Conservation (phyloP, 2,113 vertebrate genomes). For the Galeopterus variegatus region DNA sequence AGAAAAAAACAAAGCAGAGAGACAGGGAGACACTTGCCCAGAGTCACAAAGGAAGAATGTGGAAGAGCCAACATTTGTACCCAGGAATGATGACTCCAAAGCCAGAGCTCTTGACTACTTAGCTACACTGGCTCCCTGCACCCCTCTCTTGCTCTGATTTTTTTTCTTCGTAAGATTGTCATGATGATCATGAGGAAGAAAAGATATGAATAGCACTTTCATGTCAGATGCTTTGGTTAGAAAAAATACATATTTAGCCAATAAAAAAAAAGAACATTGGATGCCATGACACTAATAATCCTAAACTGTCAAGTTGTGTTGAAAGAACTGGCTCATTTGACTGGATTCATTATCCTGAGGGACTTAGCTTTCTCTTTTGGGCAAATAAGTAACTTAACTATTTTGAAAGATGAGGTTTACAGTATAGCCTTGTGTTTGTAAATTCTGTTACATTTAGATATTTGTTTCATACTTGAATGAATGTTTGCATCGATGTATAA, state of each 20-base stretch:
- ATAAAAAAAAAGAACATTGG: neutral
- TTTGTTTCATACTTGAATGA: constrained; percentile 3
- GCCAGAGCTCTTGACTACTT: neutral
- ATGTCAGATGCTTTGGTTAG: neutral
- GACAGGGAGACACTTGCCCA: neutral
- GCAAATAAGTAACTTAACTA: constrained; percentile 30
- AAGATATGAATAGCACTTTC: neutral
- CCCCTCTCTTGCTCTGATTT: neutral
- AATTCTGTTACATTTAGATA: constrained; percentile 33
- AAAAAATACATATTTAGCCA: neutral
- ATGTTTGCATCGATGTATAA: constrained; percentile 20
- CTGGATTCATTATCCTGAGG: neutral
- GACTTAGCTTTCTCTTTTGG: neutral
- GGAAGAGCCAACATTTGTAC: neutral
- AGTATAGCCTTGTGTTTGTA: neutral
- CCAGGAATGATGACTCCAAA: neutral
- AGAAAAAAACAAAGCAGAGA: constrained; percentile 33
- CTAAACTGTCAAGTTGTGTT: neutral
- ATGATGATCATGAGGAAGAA: neutral
- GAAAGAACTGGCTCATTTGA: neutral
- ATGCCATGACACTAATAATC: neutral
- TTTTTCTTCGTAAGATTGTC: neutral
- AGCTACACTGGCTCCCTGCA: neutral
- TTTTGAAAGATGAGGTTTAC: constrained; percentile 33
- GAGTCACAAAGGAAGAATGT: neutral